A percentile compares a stretch with the other conserved stretches of the same genome.
Evolutionary conservation across 1,140 invertebrate genomes (phyloP).

Genomic region (Bombus haemorrhoidalis): DNA sequence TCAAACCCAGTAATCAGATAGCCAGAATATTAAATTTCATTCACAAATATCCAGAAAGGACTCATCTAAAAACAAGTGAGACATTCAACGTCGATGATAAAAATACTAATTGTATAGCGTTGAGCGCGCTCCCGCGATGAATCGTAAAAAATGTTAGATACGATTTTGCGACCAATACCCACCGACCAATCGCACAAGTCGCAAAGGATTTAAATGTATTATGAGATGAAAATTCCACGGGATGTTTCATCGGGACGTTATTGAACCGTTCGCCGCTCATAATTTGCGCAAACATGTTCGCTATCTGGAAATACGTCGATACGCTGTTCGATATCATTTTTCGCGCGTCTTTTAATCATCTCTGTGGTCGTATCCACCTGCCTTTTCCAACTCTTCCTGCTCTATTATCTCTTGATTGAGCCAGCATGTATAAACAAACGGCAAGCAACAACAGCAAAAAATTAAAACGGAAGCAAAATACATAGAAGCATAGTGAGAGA

Average conservation of each 20-base stretch:
- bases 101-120: background rate
- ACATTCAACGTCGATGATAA: background rate
- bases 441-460: background rate
- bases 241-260: background rate
- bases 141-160: background rate
- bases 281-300: background rate
- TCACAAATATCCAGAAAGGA: background rate
- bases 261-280: background rate
- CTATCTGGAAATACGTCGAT: background rate
- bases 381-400: background rate
- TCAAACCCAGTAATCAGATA: too few relatives aligned
- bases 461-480: background rate
- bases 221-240: too few relatives aligned
- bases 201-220: background rate
- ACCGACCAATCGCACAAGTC: too few relatives aligned
- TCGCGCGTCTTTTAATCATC: slow-evolving; percentile 3
- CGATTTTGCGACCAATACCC: background rate
- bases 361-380: background rate
- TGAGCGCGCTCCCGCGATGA: background rate
- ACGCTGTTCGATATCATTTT: background rate
- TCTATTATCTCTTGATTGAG: background rate
- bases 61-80: background rate
- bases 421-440: slow-evolving; percentile 19
- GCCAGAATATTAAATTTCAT: background rate
- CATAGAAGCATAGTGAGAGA: background rate